Evolutionary conservation across 2,888 invertebrate genomes (phyloP), one percentile per base, ranked within the genome.

Genomic region (Capitulum mitella): DNA sequence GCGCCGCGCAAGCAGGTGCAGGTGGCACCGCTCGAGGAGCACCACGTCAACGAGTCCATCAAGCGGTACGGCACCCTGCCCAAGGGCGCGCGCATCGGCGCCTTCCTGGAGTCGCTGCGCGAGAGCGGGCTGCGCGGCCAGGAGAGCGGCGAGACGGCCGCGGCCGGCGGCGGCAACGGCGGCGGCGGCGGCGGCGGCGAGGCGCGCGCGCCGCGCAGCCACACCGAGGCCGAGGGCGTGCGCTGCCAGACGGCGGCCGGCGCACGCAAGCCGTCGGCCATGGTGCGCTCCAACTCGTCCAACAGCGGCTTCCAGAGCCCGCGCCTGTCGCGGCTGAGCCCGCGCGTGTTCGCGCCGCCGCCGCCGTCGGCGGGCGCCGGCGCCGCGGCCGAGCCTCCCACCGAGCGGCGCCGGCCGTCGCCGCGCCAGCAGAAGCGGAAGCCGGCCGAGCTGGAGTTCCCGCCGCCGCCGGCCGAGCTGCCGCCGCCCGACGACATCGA

Each of bases 11-110:
- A 79, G 75, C 77, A 82, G 83, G 91, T 93, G 51, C 93, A 94
- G 83, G 93, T 97, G 81, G 97, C 95, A 29, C 76, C 76, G 32
- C 76, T 76, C 10, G 29, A 76, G 46, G 76, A 76, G 76, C 76
- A 48, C 46, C 76, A 76, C 76, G 76, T 76, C 46, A 43, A 48
- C 76, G 76, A 76, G 46, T 76, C 76, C 46, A 76, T 76, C 76
- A 76, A 76, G 46, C 76, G 97, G 43, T 98, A 97, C 85, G 98
- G 98, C 32, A 98, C 98, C 19, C 88, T 98, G 84, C 98, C 98
- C 0, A 98, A 98, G 87, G 97, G 94, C 77, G 96, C 96, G 19
- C 90, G 98, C 82, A 98, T 98, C 83, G 97, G 97, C 48, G 98
- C 97, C 12, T 98, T 95, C 86, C 87, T 98, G 79, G 97, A 98